phyloP scores from a whole-genome alignment of 2,797 vertebrate species.

The Galago senegalensis region DNA sequence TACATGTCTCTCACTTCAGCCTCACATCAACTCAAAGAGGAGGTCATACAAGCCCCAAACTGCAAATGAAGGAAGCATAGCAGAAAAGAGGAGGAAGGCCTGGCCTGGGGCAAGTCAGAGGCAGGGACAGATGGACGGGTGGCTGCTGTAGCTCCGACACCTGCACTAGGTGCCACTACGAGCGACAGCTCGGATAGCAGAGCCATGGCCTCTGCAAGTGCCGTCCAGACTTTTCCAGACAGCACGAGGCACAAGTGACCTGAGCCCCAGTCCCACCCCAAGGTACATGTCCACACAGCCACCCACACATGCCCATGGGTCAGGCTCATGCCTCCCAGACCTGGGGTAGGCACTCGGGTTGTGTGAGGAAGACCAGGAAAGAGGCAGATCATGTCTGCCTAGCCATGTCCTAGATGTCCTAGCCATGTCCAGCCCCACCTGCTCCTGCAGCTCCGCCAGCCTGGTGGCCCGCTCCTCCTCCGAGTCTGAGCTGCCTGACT shows the following conservation, averaged over 20 bases:
- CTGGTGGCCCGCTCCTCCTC: constrained; percentile 93
- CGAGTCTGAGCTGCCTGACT: constrained; percentile 92
- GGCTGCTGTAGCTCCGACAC: fast-evolving
- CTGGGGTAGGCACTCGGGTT: fast-evolving
- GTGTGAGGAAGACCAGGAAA: background rate
- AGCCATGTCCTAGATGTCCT: too few species aligned
- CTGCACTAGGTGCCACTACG: fast-evolving
- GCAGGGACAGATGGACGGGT: background rate
- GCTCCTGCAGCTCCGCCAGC: constrained; percentile 95
- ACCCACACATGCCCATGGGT: background rate
- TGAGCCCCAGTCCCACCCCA: background rate
- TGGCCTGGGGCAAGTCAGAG: background rate
- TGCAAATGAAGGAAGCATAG: background rate
- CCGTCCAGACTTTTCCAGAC: too few species aligned
- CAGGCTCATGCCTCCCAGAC: fast-evolving
- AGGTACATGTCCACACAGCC: background rate
- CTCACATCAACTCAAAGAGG: background rate
- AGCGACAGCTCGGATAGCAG: background rate
- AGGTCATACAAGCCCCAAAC: fast-evolving
- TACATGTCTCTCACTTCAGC: too few species aligned
- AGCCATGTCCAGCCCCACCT: constrained; percentile 88
- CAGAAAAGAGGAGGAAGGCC: background rate
- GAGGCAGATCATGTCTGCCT: too few species aligned
- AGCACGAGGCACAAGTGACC: fast-evolving
- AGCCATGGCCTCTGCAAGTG: fast-evolving